Percentiles rank a stretch among this genome's conserved stretches.
These are phyloP conservation scores for Copidosoma floridanum DNA, from an alignment of 1,140 invertebrate genomes.

Conservation along the genomic window DNA sequence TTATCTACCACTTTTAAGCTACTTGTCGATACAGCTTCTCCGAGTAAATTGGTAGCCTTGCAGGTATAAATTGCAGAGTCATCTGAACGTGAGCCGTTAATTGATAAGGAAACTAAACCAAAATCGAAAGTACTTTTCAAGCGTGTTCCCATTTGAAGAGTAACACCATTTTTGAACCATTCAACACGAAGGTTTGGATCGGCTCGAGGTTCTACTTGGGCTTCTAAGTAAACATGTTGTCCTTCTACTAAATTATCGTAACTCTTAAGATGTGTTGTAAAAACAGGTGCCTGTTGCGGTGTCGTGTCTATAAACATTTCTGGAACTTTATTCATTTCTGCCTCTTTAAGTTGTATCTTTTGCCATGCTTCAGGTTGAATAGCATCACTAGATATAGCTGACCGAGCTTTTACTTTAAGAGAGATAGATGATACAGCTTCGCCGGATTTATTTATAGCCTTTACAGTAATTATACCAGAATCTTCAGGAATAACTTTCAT, in stretches of 20 bases:
- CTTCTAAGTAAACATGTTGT: conserved; percentile 89
- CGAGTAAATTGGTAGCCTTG: conserved; percentile 84
- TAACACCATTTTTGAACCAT: conserved; percentile 92
- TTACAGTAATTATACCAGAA: conserved; percentile 90
- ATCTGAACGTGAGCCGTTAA: conserved; percentile 80
- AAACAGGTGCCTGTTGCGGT: conserved; percentile 83
- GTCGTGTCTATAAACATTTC: conserved; percentile 79
- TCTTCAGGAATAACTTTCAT: conserved; percentile 85
- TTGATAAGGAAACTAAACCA: conserved; percentile 87
- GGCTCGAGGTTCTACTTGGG: conserved; percentile 91
- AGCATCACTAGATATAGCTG: conserved; percentile 75
- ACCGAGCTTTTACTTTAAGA: conserved; percentile 80
- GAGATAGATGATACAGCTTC: conserved; percentile 88
- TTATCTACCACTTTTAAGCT: conserved; percentile 86
- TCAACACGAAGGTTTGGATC: conserved; percentile 90
- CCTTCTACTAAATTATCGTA: conserved; percentile 84
- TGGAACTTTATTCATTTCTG: conserved; percentile 83
- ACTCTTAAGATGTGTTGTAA: conserved; percentile 86
- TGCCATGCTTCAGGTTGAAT: conserved; percentile 86
- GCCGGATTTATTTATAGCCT: conserved; percentile 86
- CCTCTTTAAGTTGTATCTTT: conserved; percentile 85
- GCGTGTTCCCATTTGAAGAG: conserved; percentile 78
- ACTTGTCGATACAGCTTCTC: conserved; percentile 89
- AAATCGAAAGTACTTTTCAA: conserved; percentile 90
- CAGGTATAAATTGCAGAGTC: conserved; percentile 94